Percentiles rank a stretch among this genome's conserved stretches.
Evolutionary conservation across 2,888 invertebrate genomes (phyloP).

Genomic region (Nemapogon koenigi): DNA sequence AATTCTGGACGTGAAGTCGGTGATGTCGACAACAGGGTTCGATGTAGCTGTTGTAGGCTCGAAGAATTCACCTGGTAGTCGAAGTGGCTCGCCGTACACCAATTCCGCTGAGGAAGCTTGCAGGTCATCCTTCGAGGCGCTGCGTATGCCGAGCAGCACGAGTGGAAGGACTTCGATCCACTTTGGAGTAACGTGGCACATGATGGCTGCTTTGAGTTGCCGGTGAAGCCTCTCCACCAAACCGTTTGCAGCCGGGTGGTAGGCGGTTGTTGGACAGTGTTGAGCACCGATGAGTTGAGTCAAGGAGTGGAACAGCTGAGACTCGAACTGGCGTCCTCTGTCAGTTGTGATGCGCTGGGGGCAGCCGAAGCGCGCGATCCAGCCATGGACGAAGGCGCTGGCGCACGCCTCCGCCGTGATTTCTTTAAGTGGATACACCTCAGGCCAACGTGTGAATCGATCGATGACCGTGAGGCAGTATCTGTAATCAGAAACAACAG

Average conservation of each 20-base stretch:
- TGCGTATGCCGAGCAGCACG: conserved; percentile 17
- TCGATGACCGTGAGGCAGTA: conserved; percentile 30
- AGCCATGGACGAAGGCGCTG: too few species aligned
- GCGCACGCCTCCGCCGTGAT: too few species aligned
- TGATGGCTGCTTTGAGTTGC: too few species aligned
- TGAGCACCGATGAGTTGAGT: conserved; percentile 9
- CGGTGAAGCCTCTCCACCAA: conserved; percentile 32
- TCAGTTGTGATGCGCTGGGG: conserved; percentile 28
- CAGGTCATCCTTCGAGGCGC: conserved; percentile 16
- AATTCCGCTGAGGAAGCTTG: conserved; percentile 16
- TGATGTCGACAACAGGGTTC: conserved; percentile 14
- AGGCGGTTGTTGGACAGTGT: too few species aligned
- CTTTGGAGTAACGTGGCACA: conserved; percentile 22
- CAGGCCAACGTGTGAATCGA: conserved; percentile 24
- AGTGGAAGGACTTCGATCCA: conserved; percentile 11
- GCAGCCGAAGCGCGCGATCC: conserved; percentile 32
- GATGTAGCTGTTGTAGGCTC: too few species aligned
- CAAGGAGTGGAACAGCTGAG: conserved; percentile 21
- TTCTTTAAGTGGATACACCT: too few species aligned
- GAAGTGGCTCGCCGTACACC: conserved; percentile 19
- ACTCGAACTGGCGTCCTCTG: conserved; percentile 32
- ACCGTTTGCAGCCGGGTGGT: too few species aligned
- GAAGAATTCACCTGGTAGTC: conserved; percentile 19
- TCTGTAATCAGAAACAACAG: conserved; percentile 21
- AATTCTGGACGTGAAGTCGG: conserved; percentile 14